Evolutionary conservation across 1,140 invertebrate genomes (phyloP).

Genomic region (Papilio xuthus): DNA sequence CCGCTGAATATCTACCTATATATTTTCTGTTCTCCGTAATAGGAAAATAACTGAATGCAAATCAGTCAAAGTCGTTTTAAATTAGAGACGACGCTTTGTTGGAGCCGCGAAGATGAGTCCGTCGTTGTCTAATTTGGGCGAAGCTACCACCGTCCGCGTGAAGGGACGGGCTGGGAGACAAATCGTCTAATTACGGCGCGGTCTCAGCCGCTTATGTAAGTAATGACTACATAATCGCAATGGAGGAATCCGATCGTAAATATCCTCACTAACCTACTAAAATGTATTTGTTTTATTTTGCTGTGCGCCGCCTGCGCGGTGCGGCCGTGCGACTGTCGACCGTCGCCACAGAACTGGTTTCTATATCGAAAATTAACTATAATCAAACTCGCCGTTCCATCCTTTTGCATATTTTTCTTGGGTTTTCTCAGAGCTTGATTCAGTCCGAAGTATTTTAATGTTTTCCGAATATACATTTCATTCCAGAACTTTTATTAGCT

Average conservation of each 20-base stretch:
- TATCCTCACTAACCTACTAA: slow-evolving; percentile 79
- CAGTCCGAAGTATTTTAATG: slow-evolving; percentile 18
- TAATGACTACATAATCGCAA: slow-evolving; percentile 71
- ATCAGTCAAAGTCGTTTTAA: slow-evolving; percentile 32
- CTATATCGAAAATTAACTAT: slow-evolving; percentile 75
- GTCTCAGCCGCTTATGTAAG: slow-evolving; percentile 69
- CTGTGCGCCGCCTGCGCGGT: slow-evolving; percentile 55
- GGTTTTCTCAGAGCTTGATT: slow-evolving; percentile 8
- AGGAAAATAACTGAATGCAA: slow-evolving; percentile 34
- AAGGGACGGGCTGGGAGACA: slow-evolving; percentile 50
- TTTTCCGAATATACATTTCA: slow-evolving; percentile 8
- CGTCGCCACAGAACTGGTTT: slow-evolving; percentile 71
- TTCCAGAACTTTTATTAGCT: not conserved
- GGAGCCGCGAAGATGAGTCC: not conserved
- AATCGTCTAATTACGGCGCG: slow-evolving; percentile 68
- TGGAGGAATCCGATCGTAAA: slow-evolving; percentile 75
- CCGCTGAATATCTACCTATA: slow-evolving; percentile 26
- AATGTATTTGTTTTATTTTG: slow-evolving; percentile 81
- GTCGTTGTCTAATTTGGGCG: slow-evolving; percentile 12
- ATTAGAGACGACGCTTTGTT: slow-evolving; percentile 5
- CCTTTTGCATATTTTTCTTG: slow-evolving; percentile 58
- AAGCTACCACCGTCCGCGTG: slow-evolving; percentile 3
- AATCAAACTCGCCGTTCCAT: slow-evolving; percentile 58
- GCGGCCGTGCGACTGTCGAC: slow-evolving; percentile 47
- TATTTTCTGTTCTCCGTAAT: not conserved